phyloP scores from a whole-genome alignment of 2,797 vertebrate species.

The Hafferia zeledoni region DNA sequence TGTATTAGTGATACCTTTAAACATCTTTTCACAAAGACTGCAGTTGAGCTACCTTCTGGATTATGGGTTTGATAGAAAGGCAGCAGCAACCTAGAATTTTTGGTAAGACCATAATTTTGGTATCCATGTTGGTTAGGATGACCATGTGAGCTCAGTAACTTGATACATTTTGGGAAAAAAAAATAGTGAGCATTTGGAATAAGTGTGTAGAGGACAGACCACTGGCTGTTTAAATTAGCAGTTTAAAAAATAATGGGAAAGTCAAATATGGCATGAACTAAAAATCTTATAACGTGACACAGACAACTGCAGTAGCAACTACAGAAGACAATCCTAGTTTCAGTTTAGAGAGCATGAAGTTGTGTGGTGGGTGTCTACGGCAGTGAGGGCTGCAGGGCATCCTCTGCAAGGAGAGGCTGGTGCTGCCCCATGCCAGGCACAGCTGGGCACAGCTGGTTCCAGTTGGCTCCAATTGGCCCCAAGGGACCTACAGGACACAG shows the following conservation, averaged over 20 bases:
- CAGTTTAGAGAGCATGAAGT: not conserved
- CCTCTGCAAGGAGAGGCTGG: not conserved
- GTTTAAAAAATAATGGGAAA: not conserved
- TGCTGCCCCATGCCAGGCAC: not conserved
- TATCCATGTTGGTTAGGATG: not conserved
- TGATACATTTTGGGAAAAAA: not conserved
- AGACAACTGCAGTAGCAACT: not conserved
- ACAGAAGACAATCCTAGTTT: not conserved
- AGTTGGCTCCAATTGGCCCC: not conserved
- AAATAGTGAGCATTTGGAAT: not conserved
- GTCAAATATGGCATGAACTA: not conserved
- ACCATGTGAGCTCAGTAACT: not conserved
- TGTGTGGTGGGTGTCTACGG: not conserved
- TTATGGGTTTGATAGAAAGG: not conserved
- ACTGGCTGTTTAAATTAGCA: not conserved
- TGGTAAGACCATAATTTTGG: not conserved
- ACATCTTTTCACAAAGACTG: not conserved
- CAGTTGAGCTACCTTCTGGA: not conserved
- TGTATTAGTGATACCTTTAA: not conserved
- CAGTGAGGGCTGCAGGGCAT: not conserved
- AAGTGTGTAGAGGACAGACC: not conserved
- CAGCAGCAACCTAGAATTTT: not conserved
- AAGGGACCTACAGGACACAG: not conserved
- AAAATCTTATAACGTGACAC: not conserved
- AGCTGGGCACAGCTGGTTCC: not conserved